Evolutionary conservation across 2,888 invertebrate species (phyloP).

Genomic region (Carcina quercana): DNA sequence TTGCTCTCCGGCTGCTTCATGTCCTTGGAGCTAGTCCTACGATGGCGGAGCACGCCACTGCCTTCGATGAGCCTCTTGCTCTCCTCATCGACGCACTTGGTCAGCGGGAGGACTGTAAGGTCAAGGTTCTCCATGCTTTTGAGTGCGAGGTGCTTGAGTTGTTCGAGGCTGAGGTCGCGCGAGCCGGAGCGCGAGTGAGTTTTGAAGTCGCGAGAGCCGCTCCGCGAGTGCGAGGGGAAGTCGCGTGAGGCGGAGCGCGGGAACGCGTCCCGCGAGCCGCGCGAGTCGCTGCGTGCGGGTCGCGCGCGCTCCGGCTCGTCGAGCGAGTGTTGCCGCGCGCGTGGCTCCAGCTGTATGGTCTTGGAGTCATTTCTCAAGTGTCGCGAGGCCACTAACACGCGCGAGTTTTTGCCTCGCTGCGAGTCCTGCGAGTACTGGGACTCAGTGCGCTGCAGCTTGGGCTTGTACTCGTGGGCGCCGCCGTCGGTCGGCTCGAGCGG

Average conservation of each 20-base stretch:
- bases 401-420: slow-evolving; percentile 39
- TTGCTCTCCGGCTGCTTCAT: slow-evolving; percentile 41
- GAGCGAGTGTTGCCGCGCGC: slow-evolving; percentile 57
- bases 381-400: slow-evolving; percentile 66
- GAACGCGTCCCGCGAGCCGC: slow-evolving; percentile 40
- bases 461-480: slow-evolving; percentile 16
- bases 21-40: slow-evolving; percentile 77
- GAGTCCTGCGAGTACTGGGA: slow-evolving; percentile 58
- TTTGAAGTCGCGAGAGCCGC: slow-evolving; percentile 39
- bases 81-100: slow-evolving; percentile 56
- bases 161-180: slow-evolving; percentile 62
- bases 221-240: slow-evolving; percentile 33
- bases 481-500: slow-evolving; percentile 38
- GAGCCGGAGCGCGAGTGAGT: slow-evolving; percentile 71
- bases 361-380: slow-evolving; percentile 78
- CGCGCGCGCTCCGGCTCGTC: slow-evolving; percentile 41
- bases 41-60: slow-evolving; percentile 67
- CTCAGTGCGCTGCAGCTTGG: slow-evolving; percentile 51
- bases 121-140: slow-evolving; percentile 66
- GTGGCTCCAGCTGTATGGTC: slow-evolving; percentile 76
- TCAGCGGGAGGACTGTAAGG: slow-evolving; percentile 50
- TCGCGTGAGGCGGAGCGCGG: slow-evolving; percentile 32
- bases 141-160: slow-evolving; percentile 58
- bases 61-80: slow-evolving; percentile 60
- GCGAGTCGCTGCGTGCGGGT: slow-evolving; percentile 29